Conservation (phyloP, 1,140 invertebrate species). For the Latrodectus geometricus region DNA sequence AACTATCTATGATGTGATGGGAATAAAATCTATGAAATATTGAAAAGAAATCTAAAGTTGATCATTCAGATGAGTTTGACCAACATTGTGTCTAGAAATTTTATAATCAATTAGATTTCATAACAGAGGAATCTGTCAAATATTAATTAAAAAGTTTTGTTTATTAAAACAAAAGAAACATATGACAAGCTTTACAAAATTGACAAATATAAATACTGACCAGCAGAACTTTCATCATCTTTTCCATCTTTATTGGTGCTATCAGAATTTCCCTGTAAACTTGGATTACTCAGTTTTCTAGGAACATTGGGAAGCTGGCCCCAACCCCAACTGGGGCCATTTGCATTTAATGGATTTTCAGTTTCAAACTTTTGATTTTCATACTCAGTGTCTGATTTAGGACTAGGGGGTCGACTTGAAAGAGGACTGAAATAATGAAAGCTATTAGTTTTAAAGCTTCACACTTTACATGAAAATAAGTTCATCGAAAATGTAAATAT, state of each 20-base stretch:
- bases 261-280: background rate
- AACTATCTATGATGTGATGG: too few relatives aligned
- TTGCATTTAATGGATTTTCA: constrained; percentile 64
- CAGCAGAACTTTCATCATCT: constrained; percentile 42
- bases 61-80: too few relatives aligned
- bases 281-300: constrained; percentile 47
- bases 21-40: too few relatives aligned
- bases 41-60: too few relatives aligned
- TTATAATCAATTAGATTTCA: too few relatives aligned
- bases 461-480: too few relatives aligned
- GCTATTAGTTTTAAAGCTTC: too few relatives aligned
- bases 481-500: too few relatives aligned
- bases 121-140: too few relatives aligned
- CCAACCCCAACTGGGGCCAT: constrained; percentile 85
- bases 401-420: constrained; percentile 80
- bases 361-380: constrained; percentile 73
- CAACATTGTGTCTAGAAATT: too few relatives aligned
- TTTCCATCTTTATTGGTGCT: constrained; percentile 49
- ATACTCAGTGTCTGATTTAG: constrained; percentile 94
- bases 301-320: constrained; percentile 83
- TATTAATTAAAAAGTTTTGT: too few relatives aligned
- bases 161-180: too few relatives aligned
- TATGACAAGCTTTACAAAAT: background rate
- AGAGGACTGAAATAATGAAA: constrained; percentile 71
- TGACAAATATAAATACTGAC: background rate